Evolutionary conservation across 2,113 vertebrate species (phyloP), one percentile per base, ranked within the genome.

Genomic region (Felis catus): DNA sequence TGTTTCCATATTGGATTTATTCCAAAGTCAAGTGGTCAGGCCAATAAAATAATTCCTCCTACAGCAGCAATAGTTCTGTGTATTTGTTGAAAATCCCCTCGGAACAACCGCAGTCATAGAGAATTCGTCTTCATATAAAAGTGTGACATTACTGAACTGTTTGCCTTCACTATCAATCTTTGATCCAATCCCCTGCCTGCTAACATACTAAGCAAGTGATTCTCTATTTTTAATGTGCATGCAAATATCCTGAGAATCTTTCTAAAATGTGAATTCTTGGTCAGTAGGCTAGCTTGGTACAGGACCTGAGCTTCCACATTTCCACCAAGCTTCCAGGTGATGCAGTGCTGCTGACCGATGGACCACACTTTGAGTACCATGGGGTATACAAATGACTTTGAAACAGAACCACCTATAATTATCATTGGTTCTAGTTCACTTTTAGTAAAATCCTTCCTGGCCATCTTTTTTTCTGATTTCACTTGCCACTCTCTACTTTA

Each of bases 341-440:
- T 0, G 10, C 23, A 55, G 58, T 5, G 6, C 33, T 68, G 19
- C 33, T 33, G 16, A 33, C 19, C 1, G 1, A 66, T 2, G 55
- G 55, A 41, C 10, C 36, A 45, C 1, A 31, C 39, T 58, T 31
- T 74, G 36, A 83, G 19, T 25, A 91, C 68, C 23, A 92, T 39
- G 45, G 33, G 14, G 66, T 58, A 71, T 11, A 92, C 21, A 6
- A 87, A 68, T 18, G 27, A 9, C n/a, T 78, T 70, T 85, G 39
- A 94, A 89, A 86, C 19, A 91, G 89, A 87, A 74, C 89, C 86
- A 39, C 15, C n/a, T 71, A 4, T 16, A 39, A 84, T 96, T 68
- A 82, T 61, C 61, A 95, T 8, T 74, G 29, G 39, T 9, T 94
- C 48, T 41, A 82, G 74, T 48, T 94, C 23, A 53, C 13, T 80